Percentiles rank a stretch among this genome's conserved stretches.
Evolutionary conservation across 2,888 invertebrate species (phyloP).

Genomic region (Atethmia centrago): DNA sequence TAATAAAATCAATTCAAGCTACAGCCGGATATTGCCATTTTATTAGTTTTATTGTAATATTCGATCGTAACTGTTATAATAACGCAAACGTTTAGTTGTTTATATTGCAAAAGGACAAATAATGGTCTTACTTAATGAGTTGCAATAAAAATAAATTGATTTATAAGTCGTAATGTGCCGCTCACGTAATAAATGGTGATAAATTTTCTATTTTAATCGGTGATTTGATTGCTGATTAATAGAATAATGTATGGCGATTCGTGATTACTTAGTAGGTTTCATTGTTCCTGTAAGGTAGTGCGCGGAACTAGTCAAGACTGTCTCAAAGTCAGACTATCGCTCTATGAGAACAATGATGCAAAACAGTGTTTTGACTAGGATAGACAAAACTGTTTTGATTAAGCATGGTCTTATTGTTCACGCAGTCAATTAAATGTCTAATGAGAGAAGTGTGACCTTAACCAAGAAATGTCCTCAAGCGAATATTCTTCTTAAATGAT

Average conservation of each 20-base stretch:
- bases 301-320: background rate
- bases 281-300: slow-evolving; percentile 6
- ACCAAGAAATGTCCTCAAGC: background rate
- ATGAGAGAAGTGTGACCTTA: background rate
- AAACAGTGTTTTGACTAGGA: slow-evolving; percentile 8
- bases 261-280: slow-evolving; percentile 6
- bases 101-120: slow-evolving; percentile 27
- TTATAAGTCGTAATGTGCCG: slow-evolving; percentile 58
- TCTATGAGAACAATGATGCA: slow-evolving; percentile 13
- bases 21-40: slow-evolving; percentile 23
- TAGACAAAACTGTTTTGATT: slow-evolving; percentile 13
- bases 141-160: slow-evolving; percentile 67
- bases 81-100: slow-evolving; percentile 46
- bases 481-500: background rate
- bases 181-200: slow-evolving; percentile 52
- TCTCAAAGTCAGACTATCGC: background rate
- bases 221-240: slow-evolving; percentile 62
- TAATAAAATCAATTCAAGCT: background rate
- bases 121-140: slow-evolving; percentile 45
- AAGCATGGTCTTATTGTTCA: background rate
- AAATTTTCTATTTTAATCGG: slow-evolving; percentile 68
- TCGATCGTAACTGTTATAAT: slow-evolving; percentile 29
- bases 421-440: background rate
- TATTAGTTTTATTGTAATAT: slow-evolving; percentile 32
- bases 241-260: slow-evolving; percentile 9